Evolutionary conservation across 1,140 invertebrate genomes (phyloP).

Genomic region (Metopolophium dirhodum): DNA sequence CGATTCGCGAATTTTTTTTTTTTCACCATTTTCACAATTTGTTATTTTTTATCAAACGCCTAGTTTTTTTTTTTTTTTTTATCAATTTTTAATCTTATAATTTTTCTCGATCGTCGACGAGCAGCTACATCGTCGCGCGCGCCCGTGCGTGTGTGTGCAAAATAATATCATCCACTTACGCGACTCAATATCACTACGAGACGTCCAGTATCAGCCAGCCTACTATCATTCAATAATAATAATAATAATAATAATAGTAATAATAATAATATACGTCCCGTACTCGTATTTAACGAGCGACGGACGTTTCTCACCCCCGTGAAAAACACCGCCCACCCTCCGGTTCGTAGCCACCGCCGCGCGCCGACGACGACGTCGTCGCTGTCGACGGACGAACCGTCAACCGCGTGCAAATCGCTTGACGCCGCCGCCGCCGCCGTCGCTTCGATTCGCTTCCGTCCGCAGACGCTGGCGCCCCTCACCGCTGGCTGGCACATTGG

Average conservation of each 20-base stretch:
- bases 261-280: too few species aligned
- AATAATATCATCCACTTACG: neutral
- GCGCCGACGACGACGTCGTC: neutral
- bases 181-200: too few species aligned
- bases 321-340: neutral
- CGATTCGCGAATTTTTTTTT: neutral
- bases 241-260: too few species aligned
- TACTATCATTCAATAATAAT: too few species aligned
- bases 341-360: too few species aligned
- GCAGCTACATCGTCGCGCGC: too few species aligned
- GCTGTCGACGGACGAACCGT: neutral
- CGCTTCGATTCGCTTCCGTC: neutral
- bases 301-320: neutral
- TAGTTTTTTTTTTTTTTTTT: too few species aligned
- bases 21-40: too few species aligned
- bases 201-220: too few species aligned
- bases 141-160: neutral
- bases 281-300: too few species aligned
- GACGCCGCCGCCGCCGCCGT: too few species aligned
- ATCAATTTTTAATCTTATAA: neutral
- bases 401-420: neutral
- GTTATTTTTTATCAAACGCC: too few species aligned
- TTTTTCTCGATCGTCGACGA: neutral
- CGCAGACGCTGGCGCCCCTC: neutral
- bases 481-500: neutral